Base-by-base conservation (phyloP, 2,888 invertebrate species). In the Deilephila elpenor region DNA sequence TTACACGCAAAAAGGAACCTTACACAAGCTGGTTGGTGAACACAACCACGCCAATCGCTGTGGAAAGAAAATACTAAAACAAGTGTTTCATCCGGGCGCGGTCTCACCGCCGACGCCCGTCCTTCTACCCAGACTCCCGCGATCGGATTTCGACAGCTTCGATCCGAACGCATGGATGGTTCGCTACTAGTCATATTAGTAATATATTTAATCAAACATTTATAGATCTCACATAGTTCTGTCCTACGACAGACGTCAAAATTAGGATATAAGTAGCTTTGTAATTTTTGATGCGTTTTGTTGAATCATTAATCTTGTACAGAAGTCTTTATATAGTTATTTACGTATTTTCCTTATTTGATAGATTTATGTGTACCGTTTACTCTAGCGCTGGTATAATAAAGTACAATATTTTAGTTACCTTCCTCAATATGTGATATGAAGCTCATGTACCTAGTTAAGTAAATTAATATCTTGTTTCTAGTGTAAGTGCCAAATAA, bases 81-180 rank as follows among this genome's bases (percentile, higher is more conserved):
- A 80, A 61, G 73, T 73, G 74, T 78, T 67, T 73, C 74, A 37
- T 72, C 80, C 59, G 61, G 79, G 72, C 32, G 86, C 90, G 0
- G 37, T 77, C 17, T 87, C 90, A 0, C 88, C 91, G 6, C 89
- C 91, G 1, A 88, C 88, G 5, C 91, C 93, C 2, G 80, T 91
- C 17, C 76, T 91, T 1, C 81, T 92, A 6, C 93, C 94, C 29
- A 87, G 93, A 44, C 84, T 91, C 60, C 89, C 91, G 19, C 87
- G 86, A 34, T 79, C 92, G 29, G 92, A 93, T 74, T 91, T 93
- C 76, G 90, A 92, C 77, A 89, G 90, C 70, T 93, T 94, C 77
- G 93, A 94, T 76, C 94, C 94, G 5, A 91, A 84, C 73, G 91
- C 93, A 56, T 94, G 94, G 94, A 81, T 93, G n/a, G 91, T 92